A percentile compares a stretch with the other conserved stretches of the same genome.
phyloP scores from a whole-genome alignment of 2,113 vertebrate genomes.

The Clinocottus analis region DNA sequence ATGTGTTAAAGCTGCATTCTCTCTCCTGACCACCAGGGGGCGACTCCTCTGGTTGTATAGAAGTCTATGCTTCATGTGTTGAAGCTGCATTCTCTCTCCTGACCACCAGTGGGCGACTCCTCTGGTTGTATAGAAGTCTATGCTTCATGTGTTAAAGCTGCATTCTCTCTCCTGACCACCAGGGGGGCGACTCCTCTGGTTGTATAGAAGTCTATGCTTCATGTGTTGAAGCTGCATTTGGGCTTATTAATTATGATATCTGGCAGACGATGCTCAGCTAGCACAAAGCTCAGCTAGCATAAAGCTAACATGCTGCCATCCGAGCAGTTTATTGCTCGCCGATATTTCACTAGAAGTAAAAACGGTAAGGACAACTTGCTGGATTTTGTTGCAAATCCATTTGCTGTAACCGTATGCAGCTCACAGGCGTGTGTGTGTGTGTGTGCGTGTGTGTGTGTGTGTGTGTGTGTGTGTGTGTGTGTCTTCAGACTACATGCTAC shows the following conservation, averaged over 20 bases:
- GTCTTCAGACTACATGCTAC: slow-evolving; percentile 54
- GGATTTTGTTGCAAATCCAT: slow-evolving; percentile 36
- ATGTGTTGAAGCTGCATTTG: no score
- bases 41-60: no score
- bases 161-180: no score
- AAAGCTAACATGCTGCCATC: neutral
- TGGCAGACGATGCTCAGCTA: neutral
- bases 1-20: no score
- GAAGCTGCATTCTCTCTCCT: no score
- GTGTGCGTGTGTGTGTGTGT: slow-evolving; percentile 24
- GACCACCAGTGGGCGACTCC: no score
- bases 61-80: no score
- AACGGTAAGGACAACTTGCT: neutral
- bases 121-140: no score
- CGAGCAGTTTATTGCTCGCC: neutral
- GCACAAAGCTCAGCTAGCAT: neutral
- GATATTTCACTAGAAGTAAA: neutral
- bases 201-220: neutral
- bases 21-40: no score
- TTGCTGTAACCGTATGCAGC: slow-evolving; percentile 19
- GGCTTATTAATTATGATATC: neutral
- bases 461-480: slow-evolving; percentile 30
- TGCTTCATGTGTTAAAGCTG: no score
- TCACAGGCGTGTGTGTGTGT: slow-evolving; percentile 4
- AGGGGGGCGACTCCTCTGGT: no score